Evolutionary conservation across 2,797 vertebrate genomes (phyloP).

Genomic region (Sphenodon punctatus): DNA sequence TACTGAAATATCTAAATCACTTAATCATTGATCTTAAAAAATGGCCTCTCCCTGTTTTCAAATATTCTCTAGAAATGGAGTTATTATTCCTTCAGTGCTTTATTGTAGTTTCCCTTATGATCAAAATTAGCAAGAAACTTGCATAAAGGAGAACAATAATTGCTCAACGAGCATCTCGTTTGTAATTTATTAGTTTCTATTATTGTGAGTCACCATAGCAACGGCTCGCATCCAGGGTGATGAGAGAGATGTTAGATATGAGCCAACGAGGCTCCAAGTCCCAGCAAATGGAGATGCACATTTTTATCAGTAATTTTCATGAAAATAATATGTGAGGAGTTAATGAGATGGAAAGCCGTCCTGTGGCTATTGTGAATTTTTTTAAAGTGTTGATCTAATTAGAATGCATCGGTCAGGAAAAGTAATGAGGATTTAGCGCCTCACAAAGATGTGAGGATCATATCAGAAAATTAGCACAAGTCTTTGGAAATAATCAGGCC

Average conservation of each 20-base stretch:
- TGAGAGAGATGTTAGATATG: constrained; percentile 84
- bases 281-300: constrained; percentile 83
- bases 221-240: constrained; percentile 76
- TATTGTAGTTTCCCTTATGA: constrained; percentile 84
- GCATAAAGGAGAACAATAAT: constrained; percentile 88
- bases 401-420: constrained; percentile 84
- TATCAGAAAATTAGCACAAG: constrained; percentile 83
- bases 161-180: constrained; percentile 85
- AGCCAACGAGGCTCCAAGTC: constrained; percentile 77
- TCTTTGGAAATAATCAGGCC: constrained; percentile 79
- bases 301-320: constrained; percentile 89
- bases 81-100: constrained; percentile 77
- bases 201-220: constrained; percentile 81
- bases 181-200: constrained; percentile 88
- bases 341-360: constrained; percentile 88
- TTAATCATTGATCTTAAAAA: constrained; percentile 73
- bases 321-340: constrained; percentile 87
- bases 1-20: constrained; percentile 71
- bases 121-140: constrained; percentile 87
- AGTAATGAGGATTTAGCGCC: constrained; percentile 83
- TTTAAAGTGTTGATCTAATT: constrained; percentile 82
- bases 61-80: constrained; percentile 80
- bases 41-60: constrained; percentile 65
- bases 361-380: constrained; percentile 83
- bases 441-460: constrained; percentile 80